Base-by-base conservation (phyloP, 2,888 invertebrate genomes). In the Creontiades dilutus region DNA sequence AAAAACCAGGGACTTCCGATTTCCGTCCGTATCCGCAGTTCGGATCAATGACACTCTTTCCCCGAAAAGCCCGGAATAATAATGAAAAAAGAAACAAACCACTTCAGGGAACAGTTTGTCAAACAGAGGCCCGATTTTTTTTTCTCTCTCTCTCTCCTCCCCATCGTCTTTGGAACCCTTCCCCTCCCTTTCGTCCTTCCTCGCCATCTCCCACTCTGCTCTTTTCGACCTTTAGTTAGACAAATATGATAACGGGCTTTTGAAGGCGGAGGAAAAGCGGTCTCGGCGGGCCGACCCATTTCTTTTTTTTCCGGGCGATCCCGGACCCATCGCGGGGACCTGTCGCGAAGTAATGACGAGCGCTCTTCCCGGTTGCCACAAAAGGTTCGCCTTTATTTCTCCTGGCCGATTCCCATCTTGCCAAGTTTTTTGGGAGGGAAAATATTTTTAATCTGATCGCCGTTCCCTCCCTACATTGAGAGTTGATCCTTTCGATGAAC, bases 161-260 rank as follows among this genome's bases (percentile, higher is more conserved):
- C 37, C 37, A 37, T 37, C 37, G 7, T 37, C 37, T 37, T 37
- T 7, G 37, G 2, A 7, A 37, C 37, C 37, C 37, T 37, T 37
- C 37, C 37, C 7, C 37, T 37, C 37, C 37, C 37, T 12, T 16
- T 7, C 16, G 11, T 23, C 23, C 27, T 68, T 0, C 68, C 27
- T 23, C 23, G 7, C 61, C 61, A 0, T 2, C 68, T 23, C 68
- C 27, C 68, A 68, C 23, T 23, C 12, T n/a, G n/a, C n/a, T n/a
- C 61, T 1, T 16, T 2, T 11, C 61, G 0, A 68, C 68, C 68
- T 68, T 23, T 68, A 68, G 19, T 68, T 68, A 68, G 68, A 68
- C 68, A 68, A 68, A 68, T 68, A 68, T 68, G 68, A 68, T 68
- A 68, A 68, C 68, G 68, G 68, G 19, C 68, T 68, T 68, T 68